Base-by-base conservation (phyloP, 2,113 vertebrate species). In the Columbina picui region DNA sequence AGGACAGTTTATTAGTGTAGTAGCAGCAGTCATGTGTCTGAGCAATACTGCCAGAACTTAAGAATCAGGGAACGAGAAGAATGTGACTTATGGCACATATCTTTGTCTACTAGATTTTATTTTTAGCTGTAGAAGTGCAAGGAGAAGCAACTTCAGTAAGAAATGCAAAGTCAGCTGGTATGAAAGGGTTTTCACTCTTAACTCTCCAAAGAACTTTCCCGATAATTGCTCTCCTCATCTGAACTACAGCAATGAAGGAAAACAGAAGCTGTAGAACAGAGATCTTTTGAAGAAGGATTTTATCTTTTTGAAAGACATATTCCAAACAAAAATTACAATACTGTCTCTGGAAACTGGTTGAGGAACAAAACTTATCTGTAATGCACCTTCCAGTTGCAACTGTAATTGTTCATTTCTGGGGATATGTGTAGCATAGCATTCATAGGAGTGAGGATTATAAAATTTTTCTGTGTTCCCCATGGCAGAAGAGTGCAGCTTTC, bases 381-480 rank as follows among this genome's bases (percentile, higher is more conserved):
- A 64, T 36, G 18, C 7, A 80, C 9, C 36, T 90, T 79, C 55
- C 49, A 64, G 15, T 36, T 43, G 36, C 22, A 59, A 63, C 0
- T 25, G 4, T 12, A 87, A 45, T 50, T 25, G 14, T 14, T 79
- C 10, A 39, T 38, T 71, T 82, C 65, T 56, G 20, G 65, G 52
- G 41, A 93, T 85, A 75, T 1, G 2, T 0, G 0, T 13, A 79
- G 59, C 73, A 59, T 3, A 25, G 9, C 38, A 74, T 6, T 36
- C 26, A 15, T 7, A 79, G 23, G 34, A 92, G 26, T 50, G 16
- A 70, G 60, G 15, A 53, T 57, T 50, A 73, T 10, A 11, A 43
- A 10, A 2, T 45, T 41, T 43, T 81, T 78, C 82, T 85, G 50
- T 18, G 30, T 39, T 74, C 8, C 30, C 50, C 23, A 53, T 43